A percentile compares a stretch with the other conserved stretches of the same genome.
Conservation (phyloP, 2,797 vertebrate species). For the Alauda arvensis region DNA sequence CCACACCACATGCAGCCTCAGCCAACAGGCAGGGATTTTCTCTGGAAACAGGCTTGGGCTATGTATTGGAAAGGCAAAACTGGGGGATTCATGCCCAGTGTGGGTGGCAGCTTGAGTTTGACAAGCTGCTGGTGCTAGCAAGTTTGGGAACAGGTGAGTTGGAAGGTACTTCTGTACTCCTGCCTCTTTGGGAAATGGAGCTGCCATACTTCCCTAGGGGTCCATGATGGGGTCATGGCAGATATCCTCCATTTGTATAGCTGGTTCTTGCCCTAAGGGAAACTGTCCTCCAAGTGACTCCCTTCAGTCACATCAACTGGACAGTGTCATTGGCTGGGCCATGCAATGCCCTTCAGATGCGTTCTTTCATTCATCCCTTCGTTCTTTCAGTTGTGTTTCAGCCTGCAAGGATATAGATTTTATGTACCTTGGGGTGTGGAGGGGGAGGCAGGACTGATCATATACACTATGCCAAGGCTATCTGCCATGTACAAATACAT, state of each 20-base stretch:
- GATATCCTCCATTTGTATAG: background rate
- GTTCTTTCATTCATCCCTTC: background rate
- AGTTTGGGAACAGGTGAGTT: background rate
- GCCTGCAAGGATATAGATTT: background rate
- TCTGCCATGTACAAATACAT: background rate
- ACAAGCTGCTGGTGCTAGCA: accelerated
- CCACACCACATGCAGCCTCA: background rate
- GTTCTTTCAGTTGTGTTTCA: background rate
- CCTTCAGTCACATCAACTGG: background rate
- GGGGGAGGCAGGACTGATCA: background rate
- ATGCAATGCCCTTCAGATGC: background rate
- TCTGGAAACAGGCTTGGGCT: accelerated
- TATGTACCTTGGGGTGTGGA: background rate
- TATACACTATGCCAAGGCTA: background rate
- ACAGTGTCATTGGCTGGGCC: accelerated
- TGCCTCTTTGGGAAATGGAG: background rate
- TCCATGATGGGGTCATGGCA: background rate
- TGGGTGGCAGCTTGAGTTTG: background rate
- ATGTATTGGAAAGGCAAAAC: background rate
- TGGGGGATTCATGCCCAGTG: background rate
- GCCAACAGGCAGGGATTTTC: background rate
- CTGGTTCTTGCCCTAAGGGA: background rate
- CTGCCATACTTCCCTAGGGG: background rate
- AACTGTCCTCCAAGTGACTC: background rate
- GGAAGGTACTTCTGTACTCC: background rate